Conservation (phyloP, 2,113 vertebrate genomes). For the Rhineura floridana region DNA sequence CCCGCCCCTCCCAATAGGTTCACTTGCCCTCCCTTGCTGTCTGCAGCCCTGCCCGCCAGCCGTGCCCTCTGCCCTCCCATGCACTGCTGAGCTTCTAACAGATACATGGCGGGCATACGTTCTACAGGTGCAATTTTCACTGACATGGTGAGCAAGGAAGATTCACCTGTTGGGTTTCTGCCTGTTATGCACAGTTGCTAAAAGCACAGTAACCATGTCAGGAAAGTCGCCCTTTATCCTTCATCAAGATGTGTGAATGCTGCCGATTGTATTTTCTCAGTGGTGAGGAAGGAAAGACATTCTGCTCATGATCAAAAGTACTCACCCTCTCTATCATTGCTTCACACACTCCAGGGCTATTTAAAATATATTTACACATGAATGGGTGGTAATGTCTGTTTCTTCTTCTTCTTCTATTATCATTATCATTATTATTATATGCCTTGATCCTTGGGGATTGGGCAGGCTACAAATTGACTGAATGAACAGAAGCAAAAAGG, state of each 20-base stretch:
- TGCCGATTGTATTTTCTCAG: no score
- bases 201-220: neutral
- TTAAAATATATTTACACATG: neutral
- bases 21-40: neutral
- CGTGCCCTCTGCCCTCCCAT: neutral
- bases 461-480: neutral
- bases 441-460: neutral
- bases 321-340: neutral
- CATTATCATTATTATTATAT: neutral
- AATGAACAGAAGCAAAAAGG: neutral
- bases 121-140: neutral
- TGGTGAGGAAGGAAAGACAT: neutral
- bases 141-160: neutral
- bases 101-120: no score
- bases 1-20: neutral
- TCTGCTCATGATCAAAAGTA: neutral
- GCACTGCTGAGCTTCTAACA: neutral
- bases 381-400: neutral
- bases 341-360: neutral
- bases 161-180: neutral
- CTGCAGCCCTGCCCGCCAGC: no score
- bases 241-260: neutral
- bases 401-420: no score
- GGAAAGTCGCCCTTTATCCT: neutral
- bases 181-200: neutral